A percentile compares a stretch with the other conserved stretches of the same genome.
These are phyloP conservation scores for Gadopsis marmoratus DNA, from an alignment of 2,797 vertebrate species.

Conservation along the genomic window DNA sequence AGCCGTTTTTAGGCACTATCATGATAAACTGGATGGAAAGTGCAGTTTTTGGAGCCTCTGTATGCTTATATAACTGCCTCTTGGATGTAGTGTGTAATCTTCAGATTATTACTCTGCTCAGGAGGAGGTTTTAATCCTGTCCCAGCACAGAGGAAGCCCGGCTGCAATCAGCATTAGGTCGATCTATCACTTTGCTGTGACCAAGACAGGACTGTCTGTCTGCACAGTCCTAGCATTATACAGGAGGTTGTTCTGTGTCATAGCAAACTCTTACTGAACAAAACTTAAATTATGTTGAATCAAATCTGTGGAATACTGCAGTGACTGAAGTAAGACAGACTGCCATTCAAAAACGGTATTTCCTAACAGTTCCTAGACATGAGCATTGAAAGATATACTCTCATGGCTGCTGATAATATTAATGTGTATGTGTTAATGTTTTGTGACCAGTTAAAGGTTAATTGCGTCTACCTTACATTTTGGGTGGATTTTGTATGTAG, in stretches of 20 bases:
- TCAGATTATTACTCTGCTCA: constrained; percentile 79
- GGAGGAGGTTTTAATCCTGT: constrained; percentile 79
- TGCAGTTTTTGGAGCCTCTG: constrained; percentile 53
- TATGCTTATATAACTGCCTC: constrained; percentile 72
- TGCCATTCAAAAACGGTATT: neutral
- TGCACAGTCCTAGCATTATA: neutral
- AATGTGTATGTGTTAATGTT: neutral
- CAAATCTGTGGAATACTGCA: neutral
- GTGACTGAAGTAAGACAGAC: neutral
- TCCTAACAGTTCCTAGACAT: neutral
- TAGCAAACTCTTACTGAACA: neutral
- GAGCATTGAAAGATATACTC: neutral
- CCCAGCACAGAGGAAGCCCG: constrained; percentile 55
- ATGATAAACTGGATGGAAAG: constrained; percentile 52
- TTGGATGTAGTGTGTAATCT: constrained; percentile 80
- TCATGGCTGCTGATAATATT: neutral
- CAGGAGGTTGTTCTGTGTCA: constrained; percentile 24
- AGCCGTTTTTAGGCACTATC: constrained; percentile 18
- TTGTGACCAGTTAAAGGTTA: neutral
- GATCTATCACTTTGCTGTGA: constrained; percentile 52
- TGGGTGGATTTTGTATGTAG: neutral
- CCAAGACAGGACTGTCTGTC: constrained; percentile 13
- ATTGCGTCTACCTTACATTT: neutral
- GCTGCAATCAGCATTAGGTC: constrained; percentile 51
- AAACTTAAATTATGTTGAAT: neutral